Percentiles rank a stretch among this genome's conserved stretches.
Evolutionary conservation across 2,888 invertebrate genomes (phyloP).

Genomic region (Metellina segmentata): DNA sequence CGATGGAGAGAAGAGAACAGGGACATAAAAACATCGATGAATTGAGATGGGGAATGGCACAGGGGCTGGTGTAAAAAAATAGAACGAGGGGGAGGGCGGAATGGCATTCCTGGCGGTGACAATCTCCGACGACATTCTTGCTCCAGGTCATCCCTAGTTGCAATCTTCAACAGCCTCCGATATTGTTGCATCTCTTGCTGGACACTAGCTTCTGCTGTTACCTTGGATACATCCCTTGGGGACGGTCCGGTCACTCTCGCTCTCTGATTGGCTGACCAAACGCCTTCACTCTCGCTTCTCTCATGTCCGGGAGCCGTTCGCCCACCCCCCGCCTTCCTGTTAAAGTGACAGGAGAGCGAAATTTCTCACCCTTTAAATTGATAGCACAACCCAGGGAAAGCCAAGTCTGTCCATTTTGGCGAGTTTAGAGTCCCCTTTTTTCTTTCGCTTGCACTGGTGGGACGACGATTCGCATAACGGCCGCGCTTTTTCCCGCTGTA

Average conservation of each 20-base stretch:
- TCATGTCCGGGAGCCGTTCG: slow-evolving; percentile 4
- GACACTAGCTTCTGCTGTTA: slow-evolving; percentile 56
- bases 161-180: slow-evolving; percentile 72
- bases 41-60: slow-evolving; percentile 68
- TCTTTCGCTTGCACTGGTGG: not conserved
- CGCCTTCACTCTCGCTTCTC: slow-evolving; percentile 54
- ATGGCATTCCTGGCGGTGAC: slow-evolving; percentile 69
- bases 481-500: not conserved
- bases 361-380: slow-evolving; percentile 75
- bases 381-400: slow-evolving; percentile 38
- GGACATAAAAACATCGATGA: slow-evolving; percentile 63
- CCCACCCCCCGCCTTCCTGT: slow-evolving; percentile 32
- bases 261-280: slow-evolving; percentile 66
- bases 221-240: slow-evolving; percentile 75
- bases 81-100: slow-evolving; percentile 16
- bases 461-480: not conserved
- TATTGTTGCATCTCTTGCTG: slow-evolving; percentile 71
- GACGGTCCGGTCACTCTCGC: slow-evolving; percentile 67
- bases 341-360: slow-evolving; percentile 75
- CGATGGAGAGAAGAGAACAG: not conserved
- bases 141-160: slow-evolving; percentile 43
- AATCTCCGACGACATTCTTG: slow-evolving; percentile 63
- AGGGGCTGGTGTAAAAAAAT: slow-evolving; percentile 35
- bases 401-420: slow-evolving; percentile 64
- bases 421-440: slow-evolving; percentile 52